Percentiles rank a stretch among this genome's conserved stretches.
phyloP scores from a whole-genome alignment of 2,888 invertebrate genomes.

The Chalcis sispes region DNA sequence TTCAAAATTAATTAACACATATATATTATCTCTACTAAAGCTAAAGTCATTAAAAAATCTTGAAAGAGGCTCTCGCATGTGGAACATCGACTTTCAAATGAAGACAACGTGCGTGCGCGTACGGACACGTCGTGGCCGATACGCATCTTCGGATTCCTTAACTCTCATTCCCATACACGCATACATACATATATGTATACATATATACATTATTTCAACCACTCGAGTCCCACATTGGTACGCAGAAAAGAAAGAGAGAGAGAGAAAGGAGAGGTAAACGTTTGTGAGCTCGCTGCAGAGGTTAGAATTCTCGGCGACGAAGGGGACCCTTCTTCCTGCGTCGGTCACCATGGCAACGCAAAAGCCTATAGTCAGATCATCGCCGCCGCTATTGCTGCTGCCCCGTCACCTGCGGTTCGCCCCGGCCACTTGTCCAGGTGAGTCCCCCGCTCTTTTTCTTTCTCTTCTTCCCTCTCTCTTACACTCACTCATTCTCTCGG shows the following conservation, averaged over 20 bases:
- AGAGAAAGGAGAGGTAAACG: too few relatives aligned
- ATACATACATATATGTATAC: neutral
- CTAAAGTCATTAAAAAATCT: too few relatives aligned
- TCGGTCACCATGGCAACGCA: conserved; percentile 65
- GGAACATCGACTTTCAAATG: too few relatives aligned
- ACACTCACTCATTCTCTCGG: neutral
- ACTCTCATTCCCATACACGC: neutral
- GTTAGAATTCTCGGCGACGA: conserved; percentile 42
- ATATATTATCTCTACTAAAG: too few relatives aligned
- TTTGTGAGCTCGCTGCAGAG: conserved; percentile 4
- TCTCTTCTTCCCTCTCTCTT: neutral
- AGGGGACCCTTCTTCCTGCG: conserved; percentile 49
- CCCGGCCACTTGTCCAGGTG: conserved; percentile 27
- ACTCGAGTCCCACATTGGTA: conserved; percentile 23
- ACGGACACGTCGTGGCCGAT: neutral
- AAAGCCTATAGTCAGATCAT: conserved; percentile 19
- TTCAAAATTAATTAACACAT: too few relatives aligned
- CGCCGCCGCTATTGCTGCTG: conserved; percentile 8
- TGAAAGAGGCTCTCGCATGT: too few relatives aligned
- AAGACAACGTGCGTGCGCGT: conserved; percentile 1
- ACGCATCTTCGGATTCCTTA: conserved; percentile 7
- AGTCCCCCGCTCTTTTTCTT: conserved; percentile 39
- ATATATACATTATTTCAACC: conserved; percentile 39
- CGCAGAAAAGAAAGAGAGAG: neutral
- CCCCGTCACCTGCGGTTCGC: conserved; percentile 33